phyloP scores from a whole-genome alignment of 2,797 vertebrate genomes.

The Tapirus indicus region DNA sequence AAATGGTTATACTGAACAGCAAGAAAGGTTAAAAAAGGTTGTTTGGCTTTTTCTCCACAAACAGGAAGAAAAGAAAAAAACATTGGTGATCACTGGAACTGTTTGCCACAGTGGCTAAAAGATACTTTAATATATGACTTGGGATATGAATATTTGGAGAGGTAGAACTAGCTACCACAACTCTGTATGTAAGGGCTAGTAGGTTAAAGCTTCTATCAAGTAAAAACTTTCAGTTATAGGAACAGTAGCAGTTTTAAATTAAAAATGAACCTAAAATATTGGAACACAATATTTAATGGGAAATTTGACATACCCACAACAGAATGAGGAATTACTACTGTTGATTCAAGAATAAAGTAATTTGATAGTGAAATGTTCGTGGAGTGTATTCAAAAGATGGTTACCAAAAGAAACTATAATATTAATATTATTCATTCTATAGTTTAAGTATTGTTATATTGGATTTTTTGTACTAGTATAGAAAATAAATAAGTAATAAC shows the following conservation, averaged over 20 bases:
- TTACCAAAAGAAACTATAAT: neutral
- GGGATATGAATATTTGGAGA: neutral
- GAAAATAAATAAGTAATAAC: slow-evolving; percentile 25
- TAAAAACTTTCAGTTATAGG: neutral
- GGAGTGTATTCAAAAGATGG: neutral
- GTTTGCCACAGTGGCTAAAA: neutral
- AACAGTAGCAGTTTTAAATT: neutral
- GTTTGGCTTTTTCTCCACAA: neutral
- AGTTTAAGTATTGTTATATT: slow-evolving; percentile 17
- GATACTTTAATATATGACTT: neutral
- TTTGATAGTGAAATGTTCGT: neutral
- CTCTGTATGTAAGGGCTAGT: neutral
- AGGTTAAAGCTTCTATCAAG: neutral
- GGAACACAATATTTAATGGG: neutral
- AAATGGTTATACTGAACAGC: neutral
- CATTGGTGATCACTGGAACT: neutral
- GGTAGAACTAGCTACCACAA: neutral
- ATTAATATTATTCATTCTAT: neutral
- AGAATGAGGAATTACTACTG: neutral
- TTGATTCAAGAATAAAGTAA: slow-evolving; percentile 42
- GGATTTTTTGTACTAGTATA: neutral
- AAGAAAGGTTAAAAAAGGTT: neutral
- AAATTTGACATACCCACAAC: slow-evolving; percentile 4
- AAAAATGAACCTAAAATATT: neutral
- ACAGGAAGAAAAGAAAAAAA: neutral